These are phyloP conservation scores for Popillia japonica DNA, from an alignment of 1,140 invertebrate species.

Conservation along the genomic window DNA sequence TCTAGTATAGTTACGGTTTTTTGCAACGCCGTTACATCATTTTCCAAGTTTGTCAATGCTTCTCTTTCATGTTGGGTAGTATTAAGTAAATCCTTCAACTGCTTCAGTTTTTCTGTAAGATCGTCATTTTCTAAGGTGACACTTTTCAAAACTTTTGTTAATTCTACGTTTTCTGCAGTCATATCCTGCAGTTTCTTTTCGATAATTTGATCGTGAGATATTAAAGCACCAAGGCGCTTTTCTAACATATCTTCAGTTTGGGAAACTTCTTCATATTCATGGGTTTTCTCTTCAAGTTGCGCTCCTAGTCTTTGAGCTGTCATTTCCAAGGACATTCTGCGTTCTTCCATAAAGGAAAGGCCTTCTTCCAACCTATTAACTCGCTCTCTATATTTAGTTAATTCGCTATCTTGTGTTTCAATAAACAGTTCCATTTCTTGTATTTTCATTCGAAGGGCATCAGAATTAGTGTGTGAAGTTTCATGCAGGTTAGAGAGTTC, in stretches of 20 bases:
- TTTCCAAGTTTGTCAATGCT: constrained; percentile 53
- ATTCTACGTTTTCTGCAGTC: constrained; percentile 66
- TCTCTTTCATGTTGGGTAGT: neutral
- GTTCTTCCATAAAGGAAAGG: constrained; percentile 65
- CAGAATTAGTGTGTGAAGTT: constrained; percentile 48
- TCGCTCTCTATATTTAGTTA: constrained; percentile 69
- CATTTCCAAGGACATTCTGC: constrained; percentile 64
- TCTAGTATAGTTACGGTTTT: constrained; percentile 60
- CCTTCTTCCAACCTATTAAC: constrained; percentile 69
- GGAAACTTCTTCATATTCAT: constrained; percentile 64
- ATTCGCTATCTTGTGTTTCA: constrained; percentile 74
- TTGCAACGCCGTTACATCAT: constrained; percentile 54
- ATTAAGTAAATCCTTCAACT: constrained; percentile 56
- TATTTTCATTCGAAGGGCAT: constrained; percentile 67
- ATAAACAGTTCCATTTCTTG: constrained; percentile 77
- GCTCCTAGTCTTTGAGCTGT: constrained; percentile 65
- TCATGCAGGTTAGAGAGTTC: constrained; percentile 57
- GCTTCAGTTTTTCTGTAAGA: constrained; percentile 64
- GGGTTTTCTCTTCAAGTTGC: constrained; percentile 65
- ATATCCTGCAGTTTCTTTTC: constrained; percentile 65
- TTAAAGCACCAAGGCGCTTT: constrained; percentile 63
- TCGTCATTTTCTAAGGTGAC: constrained; percentile 58
- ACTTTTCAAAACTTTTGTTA: constrained; percentile 62
- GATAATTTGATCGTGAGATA: constrained; percentile 66
- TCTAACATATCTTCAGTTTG: constrained; percentile 66